A percentile compares a stretch with the other conserved stretches of the same genome.
These are phyloP conservation scores for Hesperia comma DNA, from an alignment of 2,888 invertebrate species.

Conservation along the genomic window DNA sequence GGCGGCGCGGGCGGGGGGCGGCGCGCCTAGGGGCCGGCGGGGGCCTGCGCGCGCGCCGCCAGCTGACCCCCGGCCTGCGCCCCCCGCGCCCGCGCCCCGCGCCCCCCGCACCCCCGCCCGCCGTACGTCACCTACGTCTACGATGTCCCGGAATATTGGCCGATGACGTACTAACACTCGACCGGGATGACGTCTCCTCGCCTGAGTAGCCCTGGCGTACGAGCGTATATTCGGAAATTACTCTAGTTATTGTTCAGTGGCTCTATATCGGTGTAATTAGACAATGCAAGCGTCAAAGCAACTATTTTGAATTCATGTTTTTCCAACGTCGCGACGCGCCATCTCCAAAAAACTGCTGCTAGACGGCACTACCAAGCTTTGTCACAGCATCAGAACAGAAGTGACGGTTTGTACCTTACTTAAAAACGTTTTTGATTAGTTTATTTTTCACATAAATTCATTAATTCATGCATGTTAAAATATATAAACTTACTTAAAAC, in stretches of 20 bases:
- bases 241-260: neutral
- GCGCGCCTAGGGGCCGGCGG: slow-evolving; percentile 64
- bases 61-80: slow-evolving; percentile 40
- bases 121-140: neutral
- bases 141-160: slow-evolving; percentile 7
- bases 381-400: no score
- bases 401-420: no score
- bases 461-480: no score
- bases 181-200: slow-evolving; percentile 1
- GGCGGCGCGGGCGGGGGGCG: slow-evolving; percentile 55
- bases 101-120: no score
- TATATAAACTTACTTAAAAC: no score
- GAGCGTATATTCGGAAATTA: neutral
- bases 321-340: no score
- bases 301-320: no score
- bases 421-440: no score
- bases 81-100: slow-evolving; percentile 26
- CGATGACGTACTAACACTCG: slow-evolving; percentile 6
- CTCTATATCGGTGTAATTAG: neutral
- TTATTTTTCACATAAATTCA: no score
- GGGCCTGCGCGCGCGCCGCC: slow-evolving; percentile 41
- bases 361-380: no score
- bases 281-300: neutral
- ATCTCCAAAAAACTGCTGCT: no score
- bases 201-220: neutral